Evolutionary conservation across 2,888 invertebrate genomes (phyloP).

Genomic region (Taenaris catops): DNA sequence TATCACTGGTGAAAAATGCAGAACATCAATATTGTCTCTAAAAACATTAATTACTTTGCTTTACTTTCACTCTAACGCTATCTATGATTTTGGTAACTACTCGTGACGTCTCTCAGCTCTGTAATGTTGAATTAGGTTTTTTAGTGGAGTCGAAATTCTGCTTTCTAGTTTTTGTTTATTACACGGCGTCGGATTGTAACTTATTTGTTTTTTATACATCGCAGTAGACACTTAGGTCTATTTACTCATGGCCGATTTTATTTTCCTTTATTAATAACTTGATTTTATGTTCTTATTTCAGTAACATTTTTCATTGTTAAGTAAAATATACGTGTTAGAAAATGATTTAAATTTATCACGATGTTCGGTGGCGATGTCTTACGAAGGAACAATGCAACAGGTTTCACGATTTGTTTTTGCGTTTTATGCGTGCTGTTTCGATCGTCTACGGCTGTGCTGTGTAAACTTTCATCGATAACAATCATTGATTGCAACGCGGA

Average conservation of each 20-base stretch:
- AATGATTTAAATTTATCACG: conserved; percentile 61
- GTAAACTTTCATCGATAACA: conserved; percentile 16
- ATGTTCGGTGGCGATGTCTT: conserved; percentile 41
- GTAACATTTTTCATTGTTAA: conserved; percentile 21
- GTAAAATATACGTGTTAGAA: conserved; percentile 25
- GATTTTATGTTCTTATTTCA: not conserved
- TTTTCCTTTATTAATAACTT: not conserved
- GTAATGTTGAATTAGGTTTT: conserved; percentile 45
- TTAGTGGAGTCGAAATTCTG: conserved; percentile 37
- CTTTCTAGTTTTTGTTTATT: conserved; percentile 53
- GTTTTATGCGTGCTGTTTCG: conserved; percentile 43
- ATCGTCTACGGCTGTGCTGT: conserved; percentile 30
- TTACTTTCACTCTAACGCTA: conserved; percentile 64
- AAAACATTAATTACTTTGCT: conserved; percentile 50
- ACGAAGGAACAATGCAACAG: conserved; percentile 71
- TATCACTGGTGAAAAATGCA: conserved; percentile 23
- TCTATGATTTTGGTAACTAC: conserved; percentile 55
- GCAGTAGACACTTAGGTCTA: not conserved
- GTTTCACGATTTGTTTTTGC: conserved; percentile 67
- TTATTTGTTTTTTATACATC: conserved; percentile 7
- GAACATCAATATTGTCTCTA: no score
- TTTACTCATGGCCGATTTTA: not conserved
- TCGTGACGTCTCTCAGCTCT: conserved; percentile 47
- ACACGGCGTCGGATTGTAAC: conserved; percentile 26
- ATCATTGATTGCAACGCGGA: conserved; percentile 27